Evolutionary conservation across 2,888 invertebrate genomes (phyloP).

Genomic region (Druceiella hillmani): DNA sequence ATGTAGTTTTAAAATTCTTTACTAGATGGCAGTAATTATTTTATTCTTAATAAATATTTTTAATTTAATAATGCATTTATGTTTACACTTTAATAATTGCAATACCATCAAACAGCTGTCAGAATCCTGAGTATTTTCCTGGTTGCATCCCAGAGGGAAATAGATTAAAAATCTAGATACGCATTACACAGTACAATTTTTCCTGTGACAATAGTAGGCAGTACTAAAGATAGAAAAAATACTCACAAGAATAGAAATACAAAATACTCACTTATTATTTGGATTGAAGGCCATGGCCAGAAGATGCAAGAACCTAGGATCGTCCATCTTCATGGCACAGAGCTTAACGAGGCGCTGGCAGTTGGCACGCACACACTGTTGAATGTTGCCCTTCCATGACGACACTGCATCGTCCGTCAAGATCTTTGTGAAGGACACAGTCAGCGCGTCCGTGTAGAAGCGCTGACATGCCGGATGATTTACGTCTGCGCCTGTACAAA

Average conservation of each 20-base stretch:
- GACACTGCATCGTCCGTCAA: constrained; percentile 96
- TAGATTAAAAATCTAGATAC: too few species aligned
- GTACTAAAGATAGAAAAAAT: constrained; percentile 2
- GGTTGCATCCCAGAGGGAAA: too few species aligned
- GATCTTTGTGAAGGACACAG: constrained; percentile 93
- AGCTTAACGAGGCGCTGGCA: constrained; percentile 89
- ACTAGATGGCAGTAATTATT: too few species aligned
- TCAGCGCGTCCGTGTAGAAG: constrained; percentile 91
- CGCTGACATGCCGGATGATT: constrained; percentile 87
- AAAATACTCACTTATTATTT: constrained; percentile 74
- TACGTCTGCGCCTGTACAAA: constrained; percentile 75
- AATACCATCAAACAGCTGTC: too few species aligned
- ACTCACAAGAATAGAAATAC: constrained; percentile 13
- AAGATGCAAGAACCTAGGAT: constrained; percentile 87
- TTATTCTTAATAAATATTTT: too few species aligned
- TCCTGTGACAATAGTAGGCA: not conserved
- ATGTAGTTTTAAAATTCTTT: too few species aligned
- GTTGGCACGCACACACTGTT: constrained; percentile 90
- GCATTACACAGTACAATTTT: too few species aligned
- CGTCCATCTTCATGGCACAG: constrained; percentile 91
- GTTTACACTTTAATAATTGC: too few species aligned
- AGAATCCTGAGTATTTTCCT: too few species aligned
- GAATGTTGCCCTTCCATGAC: constrained; percentile 97
- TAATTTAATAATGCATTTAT: too few species aligned
- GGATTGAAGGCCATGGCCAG: constrained; percentile 93